These are phyloP conservation scores for Eidolon dupreanum DNA, from an alignment of 2,797 vertebrate species.

Conservation along the genomic window DNA sequence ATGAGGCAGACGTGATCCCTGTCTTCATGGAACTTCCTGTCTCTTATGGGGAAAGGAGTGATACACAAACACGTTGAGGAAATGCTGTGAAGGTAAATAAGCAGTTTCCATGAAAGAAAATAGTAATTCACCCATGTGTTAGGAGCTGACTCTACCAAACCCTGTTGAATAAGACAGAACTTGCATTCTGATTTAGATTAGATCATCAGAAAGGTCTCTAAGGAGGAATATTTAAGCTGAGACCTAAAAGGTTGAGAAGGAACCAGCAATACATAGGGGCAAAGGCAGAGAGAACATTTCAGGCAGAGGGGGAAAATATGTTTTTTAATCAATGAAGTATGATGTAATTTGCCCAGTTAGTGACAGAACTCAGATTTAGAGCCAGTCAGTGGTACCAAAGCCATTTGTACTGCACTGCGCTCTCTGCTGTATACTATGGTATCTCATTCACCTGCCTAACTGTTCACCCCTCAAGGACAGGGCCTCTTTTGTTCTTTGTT, in stretches of 20 bases:
- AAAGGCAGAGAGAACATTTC: not conserved
- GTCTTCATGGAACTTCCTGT: not conserved
- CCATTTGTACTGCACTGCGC: not conserved
- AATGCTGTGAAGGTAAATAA: not conserved
- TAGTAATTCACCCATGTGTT: not conserved
- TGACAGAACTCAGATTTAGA: not conserved
- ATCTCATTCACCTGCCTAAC: not conserved
- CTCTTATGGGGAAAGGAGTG: not conserved
- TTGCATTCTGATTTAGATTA: not conserved
- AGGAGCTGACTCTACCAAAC: not conserved
- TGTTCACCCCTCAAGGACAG: not conserved
- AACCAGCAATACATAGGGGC: not conserved
- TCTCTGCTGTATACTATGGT: not conserved
- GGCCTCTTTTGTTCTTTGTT: not conserved
- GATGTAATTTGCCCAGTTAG: not conserved
- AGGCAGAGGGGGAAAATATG: not conserved
- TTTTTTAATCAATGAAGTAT: not conserved
- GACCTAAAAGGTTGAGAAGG: conserved; percentile 22
- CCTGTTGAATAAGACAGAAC: not conserved
- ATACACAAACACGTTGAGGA: not conserved
- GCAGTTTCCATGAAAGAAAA: not conserved
- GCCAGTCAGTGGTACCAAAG: not conserved
- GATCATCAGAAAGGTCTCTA: not conserved
- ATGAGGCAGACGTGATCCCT: not conserved
- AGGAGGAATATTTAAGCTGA: not conserved